Evolutionary conservation across 2,797 vertebrate genomes (phyloP).

Genomic region (Varecia variegata): DNA sequence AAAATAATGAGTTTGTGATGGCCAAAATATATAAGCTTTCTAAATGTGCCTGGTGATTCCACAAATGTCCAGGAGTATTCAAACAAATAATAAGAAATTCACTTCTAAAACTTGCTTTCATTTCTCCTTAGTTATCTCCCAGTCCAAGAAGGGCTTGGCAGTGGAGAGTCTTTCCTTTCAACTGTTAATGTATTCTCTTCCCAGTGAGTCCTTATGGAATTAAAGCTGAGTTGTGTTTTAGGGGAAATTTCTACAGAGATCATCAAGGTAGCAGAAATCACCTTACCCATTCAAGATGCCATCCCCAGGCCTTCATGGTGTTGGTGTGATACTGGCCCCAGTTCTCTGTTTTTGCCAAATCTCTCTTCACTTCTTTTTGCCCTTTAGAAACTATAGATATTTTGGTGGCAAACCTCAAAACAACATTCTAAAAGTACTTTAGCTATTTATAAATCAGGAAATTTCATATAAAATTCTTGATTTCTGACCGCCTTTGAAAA

Average conservation of each 20-base stretch:
- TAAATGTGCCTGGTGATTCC: neutral
- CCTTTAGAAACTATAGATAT: neutral
- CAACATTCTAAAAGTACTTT: conserved; percentile 10
- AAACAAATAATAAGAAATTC: neutral
- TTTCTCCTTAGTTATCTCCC: neutral
- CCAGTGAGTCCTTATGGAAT: neutral
- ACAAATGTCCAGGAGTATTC: neutral
- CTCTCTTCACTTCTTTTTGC: neutral
- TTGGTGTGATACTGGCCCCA: neutral
- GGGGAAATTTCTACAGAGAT: neutral
- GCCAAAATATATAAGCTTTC: neutral
- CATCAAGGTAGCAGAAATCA: neutral
- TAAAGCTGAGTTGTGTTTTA: neutral
- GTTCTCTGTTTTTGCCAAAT: neutral
- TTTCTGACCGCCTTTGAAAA: neutral
- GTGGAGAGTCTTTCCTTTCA: neutral
- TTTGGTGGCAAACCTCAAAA: neutral
- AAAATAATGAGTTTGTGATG: conserved; percentile 22
- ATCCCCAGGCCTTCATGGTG: neutral
- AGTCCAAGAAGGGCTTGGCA: neutral
- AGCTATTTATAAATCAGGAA: neutral
- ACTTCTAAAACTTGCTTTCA: neutral
- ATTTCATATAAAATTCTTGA: neutral
- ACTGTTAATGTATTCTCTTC: neutral
- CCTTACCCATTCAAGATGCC: neutral